Evolutionary conservation across 2,797 vertebrate genomes (phyloP), one percentile per base, ranked within the genome.

Genomic region (Rhinatrema bivittatum): DNA sequence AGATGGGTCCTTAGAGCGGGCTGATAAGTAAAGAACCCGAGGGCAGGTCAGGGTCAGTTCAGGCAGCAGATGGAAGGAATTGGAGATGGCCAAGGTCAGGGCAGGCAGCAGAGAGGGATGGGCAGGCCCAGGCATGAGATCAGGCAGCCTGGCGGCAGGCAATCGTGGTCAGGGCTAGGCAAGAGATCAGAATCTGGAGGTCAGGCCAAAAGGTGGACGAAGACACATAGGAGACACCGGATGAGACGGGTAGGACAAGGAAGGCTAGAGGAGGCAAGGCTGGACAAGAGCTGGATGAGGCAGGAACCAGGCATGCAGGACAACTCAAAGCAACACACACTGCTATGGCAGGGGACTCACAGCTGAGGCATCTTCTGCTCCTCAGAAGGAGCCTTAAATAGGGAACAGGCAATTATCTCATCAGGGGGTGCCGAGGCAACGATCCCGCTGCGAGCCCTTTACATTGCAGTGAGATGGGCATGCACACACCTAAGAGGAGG

Each of bases 21-120:
- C 76, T 73, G 71, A 77, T 76, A 78, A 66, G 74, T 76, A 66
- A 53, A 71, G 77, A 74, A 73, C 76, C 74, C 70, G 74, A 70
- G 79, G 75, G 79, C 75, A 78, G 71, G 48, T 72, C 73, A 72
- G 69, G 71, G 66, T 70, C 67, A n/a, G n/a, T n/a, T n/a, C n/a
- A n/a, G n/a, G n/a, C n/a, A n/a, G n/a, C n/a, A n/a, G 58, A 68
- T 56, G 71, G 68, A 71, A 74, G 67, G 79, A 40, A 71, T 70
- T 54, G 63, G 56, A 67, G 57, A 62, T 68, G 58, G 68, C 63
- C 46, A 70, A 62, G 39, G 16, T 9, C 16, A 12, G n/a, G n/a
- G 9, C 6, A 28, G 28, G 9, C 7, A 28, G 26, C 10, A 7
- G 28, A 9, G 28, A 7, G 26, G 26, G 8, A 10, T 26, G 26